Evolutionary conservation across 2,113 vertebrate species (phyloP).

Genomic region (Pristiophorus japonicus): DNA sequence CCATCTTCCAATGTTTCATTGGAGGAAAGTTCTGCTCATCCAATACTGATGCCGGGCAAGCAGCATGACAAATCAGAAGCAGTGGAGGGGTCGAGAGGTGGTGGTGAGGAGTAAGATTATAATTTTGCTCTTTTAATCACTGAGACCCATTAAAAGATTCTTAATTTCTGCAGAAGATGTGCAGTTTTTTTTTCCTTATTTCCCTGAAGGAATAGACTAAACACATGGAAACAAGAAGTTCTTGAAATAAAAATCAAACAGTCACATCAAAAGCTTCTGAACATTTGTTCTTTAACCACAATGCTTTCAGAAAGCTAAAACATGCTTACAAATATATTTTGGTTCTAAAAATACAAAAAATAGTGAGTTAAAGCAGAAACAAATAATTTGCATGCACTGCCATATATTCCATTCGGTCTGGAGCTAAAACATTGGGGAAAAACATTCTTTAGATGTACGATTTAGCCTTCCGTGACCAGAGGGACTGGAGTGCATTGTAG

Average conservation of each 20-base stretch:
- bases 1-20: neutral
- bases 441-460: neutral
- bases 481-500: neutral
- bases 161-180: neutral
- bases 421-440: neutral
- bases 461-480: neutral
- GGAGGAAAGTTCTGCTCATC: neutral
- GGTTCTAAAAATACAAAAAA: neutral
- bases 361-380: neutral
- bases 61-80: neutral
- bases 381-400: neutral
- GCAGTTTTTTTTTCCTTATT: neutral
- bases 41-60: neutral
- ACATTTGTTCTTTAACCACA: slow-evolving; percentile 11
- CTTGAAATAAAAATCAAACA: slow-evolving; percentile 21
- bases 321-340: slow-evolving; percentile 4
- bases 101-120: neutral
- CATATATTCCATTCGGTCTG: neutral
- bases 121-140: neutral
- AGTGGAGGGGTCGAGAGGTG: neutral
- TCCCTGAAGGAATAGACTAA: slow-evolving; percentile 3
- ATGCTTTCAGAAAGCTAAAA: slow-evolving; percentile 6
- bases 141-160: neutral
- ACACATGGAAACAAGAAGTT: neutral
- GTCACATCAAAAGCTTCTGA: slow-evolving; percentile 5